Evolutionary conservation across 2,888 invertebrate genomes (phyloP), one percentile per base, ranked within the genome.

Genomic region (Lasiommata megera): DNA sequence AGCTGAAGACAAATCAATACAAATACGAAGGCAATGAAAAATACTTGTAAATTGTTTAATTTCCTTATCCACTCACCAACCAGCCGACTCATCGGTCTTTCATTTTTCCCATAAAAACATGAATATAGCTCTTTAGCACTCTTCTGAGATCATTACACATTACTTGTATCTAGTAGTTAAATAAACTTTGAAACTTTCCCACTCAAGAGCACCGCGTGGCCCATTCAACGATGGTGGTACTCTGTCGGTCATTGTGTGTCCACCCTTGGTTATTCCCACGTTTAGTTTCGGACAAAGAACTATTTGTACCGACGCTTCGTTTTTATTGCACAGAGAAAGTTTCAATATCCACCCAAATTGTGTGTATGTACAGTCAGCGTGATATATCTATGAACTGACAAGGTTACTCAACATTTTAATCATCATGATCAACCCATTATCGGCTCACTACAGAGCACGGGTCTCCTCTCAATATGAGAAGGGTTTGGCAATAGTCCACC

Each of bases 271-370:
- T 5, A 29, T 40, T 51, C 18, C 43, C 18, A 43, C 9, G 23
- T 54, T 37, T 37, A 23, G 17, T n/a, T 46, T 23, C 12, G 17
- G 16, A 46, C 37, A 54, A 46, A 37, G 14, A 47, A 47, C 31
- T n/a, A 3, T 17, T 55, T 48, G 31, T 55, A 16, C 23, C n/a
- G 29, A 0, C 28, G 36, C n/a, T 16, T 48, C 36, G 17, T 36
- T 48, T 50, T 51, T 36, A 29, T 53, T 48, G 29, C 17, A 54
- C 48, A 58, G 60, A 62, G 62, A 65, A 65, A 65, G 65, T 61
- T 59, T 48, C 52, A 46, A 53, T 52, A 56, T 63, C 58, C 57
- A 62, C 62, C 58, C 54, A 56, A 44, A 62, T 61, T 56, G 60
- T 23, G 5, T 23, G 43, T 23, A 23, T 23, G 43, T 43, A 43